Conservation (phyloP, 2,797 vertebrate genomes). For the Melanotaenia boesemani region DNA sequence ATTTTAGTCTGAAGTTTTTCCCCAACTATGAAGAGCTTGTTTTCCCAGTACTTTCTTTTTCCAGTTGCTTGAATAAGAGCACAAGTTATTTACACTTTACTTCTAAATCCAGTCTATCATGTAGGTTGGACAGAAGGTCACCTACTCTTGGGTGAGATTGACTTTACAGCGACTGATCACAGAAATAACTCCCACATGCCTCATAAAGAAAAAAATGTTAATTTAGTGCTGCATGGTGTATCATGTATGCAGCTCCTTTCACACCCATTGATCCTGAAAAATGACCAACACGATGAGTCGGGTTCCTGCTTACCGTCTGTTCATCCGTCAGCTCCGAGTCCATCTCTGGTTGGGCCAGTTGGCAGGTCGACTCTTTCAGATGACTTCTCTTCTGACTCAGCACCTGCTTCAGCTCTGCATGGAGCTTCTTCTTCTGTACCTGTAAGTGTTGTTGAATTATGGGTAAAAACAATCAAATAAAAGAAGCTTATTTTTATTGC, state of each 20-base stretch:
- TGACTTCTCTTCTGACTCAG: constrained; percentile 86
- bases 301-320: constrained; percentile 73
- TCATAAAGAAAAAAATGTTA: background rate
- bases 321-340: constrained; percentile 76
- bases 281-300: background rate
- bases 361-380: constrained; percentile 74
- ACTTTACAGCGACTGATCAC: constrained; percentile 17
- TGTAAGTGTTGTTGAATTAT: constrained; percentile 36
- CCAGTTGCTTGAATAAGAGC: too few species aligned
- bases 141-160: constrained; percentile 7
- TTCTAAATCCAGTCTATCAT: constrained; percentile 28
- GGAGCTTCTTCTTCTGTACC: constrained; percentile 89
- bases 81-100: constrained; percentile 12
- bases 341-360: constrained; percentile 80
- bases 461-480: too few species aligned
- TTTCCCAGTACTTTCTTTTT: too few species aligned
- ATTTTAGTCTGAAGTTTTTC: too few species aligned
- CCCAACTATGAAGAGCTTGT: too few species aligned
- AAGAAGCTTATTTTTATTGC: too few species aligned
- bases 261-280: background rate
- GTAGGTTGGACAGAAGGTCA: constrained; percentile 39
- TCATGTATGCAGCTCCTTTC: background rate
- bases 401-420: constrained; percentile 90
- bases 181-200: constrained; percentile 4
- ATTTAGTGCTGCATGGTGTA: background rate